These are phyloP conservation scores for Phyllostomus discolor DNA, from an alignment of 2,113 vertebrate species.

Conservation along the genomic window DNA sequence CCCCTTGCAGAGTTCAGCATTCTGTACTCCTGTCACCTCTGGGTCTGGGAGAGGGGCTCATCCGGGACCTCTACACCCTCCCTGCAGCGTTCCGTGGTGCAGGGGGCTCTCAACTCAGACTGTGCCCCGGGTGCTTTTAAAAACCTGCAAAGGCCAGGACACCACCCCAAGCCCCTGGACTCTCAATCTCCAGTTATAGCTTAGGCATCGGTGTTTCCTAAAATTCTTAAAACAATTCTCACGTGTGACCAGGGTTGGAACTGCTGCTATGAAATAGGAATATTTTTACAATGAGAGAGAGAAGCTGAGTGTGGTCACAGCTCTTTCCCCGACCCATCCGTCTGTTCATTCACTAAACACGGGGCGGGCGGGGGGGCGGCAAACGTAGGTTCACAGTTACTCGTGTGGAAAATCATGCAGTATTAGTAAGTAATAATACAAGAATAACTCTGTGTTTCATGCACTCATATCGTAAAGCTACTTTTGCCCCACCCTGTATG, in stretches of 20 bases:
- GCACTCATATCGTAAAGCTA: not conserved
- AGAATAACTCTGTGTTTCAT: not conserved
- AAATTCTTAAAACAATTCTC: not conserved
- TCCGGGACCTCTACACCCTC: not conserved
- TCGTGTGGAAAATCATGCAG: not conserved
- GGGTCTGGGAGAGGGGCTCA: not conserved
- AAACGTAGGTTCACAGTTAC: not conserved
- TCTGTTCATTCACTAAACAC: not conserved
- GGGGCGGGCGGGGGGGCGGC: not conserved
- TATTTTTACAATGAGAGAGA: not conserved
- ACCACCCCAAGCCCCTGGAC: not conserved
- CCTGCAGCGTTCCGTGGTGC: not conserved
- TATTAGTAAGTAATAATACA: not conserved
- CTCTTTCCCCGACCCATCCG: not conserved
- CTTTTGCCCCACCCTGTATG: not conserved
- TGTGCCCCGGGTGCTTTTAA: not conserved
- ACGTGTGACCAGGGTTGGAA: not conserved
- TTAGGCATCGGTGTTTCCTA: not conserved
- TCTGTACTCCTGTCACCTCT: not conserved
- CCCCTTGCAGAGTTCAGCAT: not conserved
- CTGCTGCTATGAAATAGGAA: not conserved
- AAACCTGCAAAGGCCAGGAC: not conserved
- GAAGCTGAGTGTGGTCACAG: not conserved
- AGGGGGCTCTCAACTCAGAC: not conserved
- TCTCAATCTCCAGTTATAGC: not conserved